Evolutionary conservation across 2,888 invertebrate genomes (phyloP).

Genomic region (Subacronicta megacephala): DNA sequence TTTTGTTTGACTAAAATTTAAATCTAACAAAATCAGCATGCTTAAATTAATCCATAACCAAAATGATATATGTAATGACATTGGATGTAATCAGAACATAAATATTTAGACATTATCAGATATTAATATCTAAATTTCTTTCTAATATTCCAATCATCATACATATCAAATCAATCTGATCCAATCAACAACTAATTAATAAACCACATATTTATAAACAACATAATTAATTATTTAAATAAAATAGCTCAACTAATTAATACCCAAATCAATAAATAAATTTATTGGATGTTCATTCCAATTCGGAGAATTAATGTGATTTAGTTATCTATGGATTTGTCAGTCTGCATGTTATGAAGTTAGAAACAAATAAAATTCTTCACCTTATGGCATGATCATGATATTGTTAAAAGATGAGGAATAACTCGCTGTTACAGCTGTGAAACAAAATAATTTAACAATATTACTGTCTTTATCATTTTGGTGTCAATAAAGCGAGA

Average conservation of each 20-base stretch:
- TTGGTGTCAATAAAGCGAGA: too few species aligned
- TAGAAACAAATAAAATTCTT: not conserved
- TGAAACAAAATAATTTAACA: too few species aligned
- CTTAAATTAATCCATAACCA: too few species aligned
- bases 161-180: slow-evolving; percentile 46
- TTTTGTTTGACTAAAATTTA: too few species aligned
- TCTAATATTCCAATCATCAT: slow-evolving; percentile 27
- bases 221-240: slow-evolving; percentile 49
- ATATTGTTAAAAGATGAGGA: not conserved
- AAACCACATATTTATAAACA: slow-evolving; percentile 38
- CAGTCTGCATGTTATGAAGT: slow-evolving; percentile 10
- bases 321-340: slow-evolving; percentile 35
- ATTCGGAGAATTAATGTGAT: slow-evolving; percentile 15
- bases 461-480: too few species aligned
- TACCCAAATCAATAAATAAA: slow-evolving; percentile 41
- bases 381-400: not conserved
- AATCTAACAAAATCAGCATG: too few species aligned
- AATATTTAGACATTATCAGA: too few species aligned
- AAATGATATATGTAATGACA: too few species aligned
- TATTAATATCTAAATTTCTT: slow-evolving; percentile 20
- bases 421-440: not conserved
- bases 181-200: slow-evolving; percentile 45
- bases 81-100: too few species aligned
- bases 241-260: slow-evolving; percentile 45
- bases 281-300: slow-evolving; percentile 29